Percentiles rank a stretch among this genome's conserved stretches.
phyloP scores from a whole-genome alignment of 2,888 invertebrate genomes.

The Anarsia innoxiella region DNA sequence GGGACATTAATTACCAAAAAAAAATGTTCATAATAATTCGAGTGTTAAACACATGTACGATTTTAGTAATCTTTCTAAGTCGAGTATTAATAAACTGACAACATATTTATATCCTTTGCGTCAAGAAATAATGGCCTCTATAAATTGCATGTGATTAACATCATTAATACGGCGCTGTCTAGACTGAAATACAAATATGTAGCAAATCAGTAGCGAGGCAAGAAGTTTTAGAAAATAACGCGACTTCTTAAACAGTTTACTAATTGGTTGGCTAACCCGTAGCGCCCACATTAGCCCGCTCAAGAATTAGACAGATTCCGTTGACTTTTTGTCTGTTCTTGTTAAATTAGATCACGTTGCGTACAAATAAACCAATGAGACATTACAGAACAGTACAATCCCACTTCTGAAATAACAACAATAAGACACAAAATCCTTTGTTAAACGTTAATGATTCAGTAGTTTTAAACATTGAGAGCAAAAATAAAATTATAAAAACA shows the following conservation, averaged over 20 bases:
- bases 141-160: slow-evolving; percentile 53
- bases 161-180: slow-evolving; percentile 19
- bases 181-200: slow-evolving; percentile 12
- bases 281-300: slow-evolving; percentile 43
- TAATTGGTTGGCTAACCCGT: slow-evolving; percentile 46
- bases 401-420: slow-evolving; percentile 20
- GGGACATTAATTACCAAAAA: slow-evolving; percentile 12
- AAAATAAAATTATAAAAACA: slow-evolving; percentile 59
- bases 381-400: slow-evolving; percentile 17
- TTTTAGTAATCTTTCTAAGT: slow-evolving; percentile 39
- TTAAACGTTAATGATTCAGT: slow-evolving; percentile 23
- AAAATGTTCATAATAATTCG: slow-evolving; percentile 5
- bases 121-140: slow-evolving; percentile 46
- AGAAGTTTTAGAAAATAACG: slow-evolving; percentile 11
- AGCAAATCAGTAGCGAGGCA: slow-evolving; percentile 4
- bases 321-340: slow-evolving; percentile 48
- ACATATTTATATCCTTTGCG: slow-evolving; percentile 53
- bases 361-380: slow-evolving; percentile 28
- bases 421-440: slow-evolving; percentile 32
- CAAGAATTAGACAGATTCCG: slow-evolving; percentile 41
- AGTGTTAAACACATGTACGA: slow-evolving; percentile 36
- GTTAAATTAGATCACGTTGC: slow-evolving; percentile 44
- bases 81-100: slow-evolving; percentile 56
- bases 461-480: slow-evolving; percentile 31
- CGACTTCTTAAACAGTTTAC: slow-evolving; percentile 21